Conservation (phyloP, 2,797 vertebrate species). For the Coracias cyanogaster region DNA sequence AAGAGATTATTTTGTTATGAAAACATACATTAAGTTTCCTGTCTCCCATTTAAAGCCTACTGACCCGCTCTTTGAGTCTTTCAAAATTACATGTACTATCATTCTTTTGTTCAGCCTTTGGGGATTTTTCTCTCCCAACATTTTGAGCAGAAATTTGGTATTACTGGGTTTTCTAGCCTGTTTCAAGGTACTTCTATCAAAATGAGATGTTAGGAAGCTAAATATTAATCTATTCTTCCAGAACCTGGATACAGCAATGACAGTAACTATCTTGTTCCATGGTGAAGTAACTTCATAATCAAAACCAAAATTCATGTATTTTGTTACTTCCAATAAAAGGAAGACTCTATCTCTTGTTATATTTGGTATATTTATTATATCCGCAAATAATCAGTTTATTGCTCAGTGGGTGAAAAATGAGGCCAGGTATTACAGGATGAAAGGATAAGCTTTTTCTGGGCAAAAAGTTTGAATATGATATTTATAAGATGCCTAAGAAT, state of each 20-base stretch:
- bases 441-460: background rate
- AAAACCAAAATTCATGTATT: background rate
- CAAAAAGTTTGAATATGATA: background rate
- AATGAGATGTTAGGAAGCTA: background rate
- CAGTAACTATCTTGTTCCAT: background rate
- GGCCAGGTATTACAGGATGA: background rate
- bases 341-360: background rate
- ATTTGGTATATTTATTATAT: background rate
- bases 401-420: background rate
- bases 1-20: constrained; percentile 38
- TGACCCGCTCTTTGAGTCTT: background rate
- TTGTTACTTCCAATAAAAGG: background rate
- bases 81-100: background rate
- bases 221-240: background rate
- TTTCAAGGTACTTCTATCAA: background rate
- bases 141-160: background rate
- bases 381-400: background rate
- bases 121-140: background rate
- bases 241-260: background rate
- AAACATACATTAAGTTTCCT: constrained; percentile 38
- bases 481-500: background rate
- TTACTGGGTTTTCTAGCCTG: background rate
- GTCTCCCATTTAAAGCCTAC: background rate
- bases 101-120: background rate
- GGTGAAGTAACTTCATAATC: background rate